Conservation (phyloP, 2,113 vertebrate genomes). For the Pelusios castaneus region DNA sequence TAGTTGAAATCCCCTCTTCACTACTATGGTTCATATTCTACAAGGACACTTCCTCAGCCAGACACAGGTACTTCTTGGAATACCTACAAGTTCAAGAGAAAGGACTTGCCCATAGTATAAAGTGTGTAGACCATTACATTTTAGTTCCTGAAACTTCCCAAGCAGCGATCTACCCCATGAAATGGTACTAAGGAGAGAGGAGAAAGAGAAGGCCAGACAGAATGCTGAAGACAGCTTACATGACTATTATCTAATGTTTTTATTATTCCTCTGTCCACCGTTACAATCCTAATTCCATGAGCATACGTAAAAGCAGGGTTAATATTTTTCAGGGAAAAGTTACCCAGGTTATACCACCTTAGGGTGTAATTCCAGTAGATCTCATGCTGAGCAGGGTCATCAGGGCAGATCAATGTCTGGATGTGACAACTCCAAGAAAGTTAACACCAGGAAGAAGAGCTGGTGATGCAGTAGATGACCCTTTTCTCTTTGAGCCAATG, state of each 20-base stretch:
- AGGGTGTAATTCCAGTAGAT: rapidly evolving
- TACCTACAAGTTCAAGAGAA: constrained; percentile 86
- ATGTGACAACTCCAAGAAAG: neutral
- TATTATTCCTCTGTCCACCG: rapidly evolving
- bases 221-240: rapidly evolving
- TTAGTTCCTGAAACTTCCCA: constrained; percentile 55
- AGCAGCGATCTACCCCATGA: constrained; percentile 22
- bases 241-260: rapidly evolving
- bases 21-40: constrained; percentile 80
- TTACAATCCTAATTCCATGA: rapidly evolving
- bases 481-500: rapidly evolving
- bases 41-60: constrained; percentile 83
- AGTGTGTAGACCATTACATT: constrained; percentile 60
- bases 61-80: constrained; percentile 80
- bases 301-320: rapidly evolving
- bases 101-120: constrained; percentile 86
- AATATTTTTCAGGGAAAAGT: neutral
- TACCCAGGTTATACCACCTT: rapidly evolving
- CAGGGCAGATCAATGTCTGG: neutral
- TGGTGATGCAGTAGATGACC: rapidly evolving
- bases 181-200: neutral
- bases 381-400: neutral
- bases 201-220: neutral
- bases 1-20: constrained; percentile 83
- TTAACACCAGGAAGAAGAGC: rapidly evolving